Evolutionary conservation across 2,888 invertebrate genomes (phyloP).

Genomic region (Napeogenes inachia): DNA sequence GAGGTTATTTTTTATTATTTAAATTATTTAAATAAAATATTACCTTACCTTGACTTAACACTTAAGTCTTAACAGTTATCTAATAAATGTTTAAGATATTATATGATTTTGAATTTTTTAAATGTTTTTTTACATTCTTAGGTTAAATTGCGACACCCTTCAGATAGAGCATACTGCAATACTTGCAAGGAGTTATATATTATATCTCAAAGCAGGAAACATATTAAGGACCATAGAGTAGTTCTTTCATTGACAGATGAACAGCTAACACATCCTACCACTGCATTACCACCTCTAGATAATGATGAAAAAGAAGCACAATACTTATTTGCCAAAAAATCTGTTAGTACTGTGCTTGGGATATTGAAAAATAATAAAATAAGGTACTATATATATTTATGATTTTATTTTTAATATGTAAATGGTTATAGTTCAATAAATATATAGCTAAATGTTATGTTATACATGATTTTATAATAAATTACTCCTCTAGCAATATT

Average conservation of each 20-base stretch:
- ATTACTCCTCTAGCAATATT: constrained; percentile 76
- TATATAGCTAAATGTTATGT: neutral
- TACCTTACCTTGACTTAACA: neutral
- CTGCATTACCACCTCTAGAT: constrained; percentile 82
- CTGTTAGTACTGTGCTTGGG: constrained; percentile 80
- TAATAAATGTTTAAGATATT: too few relatives aligned
- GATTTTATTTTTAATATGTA: constrained; percentile 3
- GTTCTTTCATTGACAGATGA: constrained; percentile 74
- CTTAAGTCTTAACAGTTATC: neutral
- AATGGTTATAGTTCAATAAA: too few relatives aligned
- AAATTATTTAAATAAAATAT: neutral
- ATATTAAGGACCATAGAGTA: constrained; percentile 76
- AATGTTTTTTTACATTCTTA: constrained; percentile 36
- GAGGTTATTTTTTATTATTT: constrained; percentile 51
- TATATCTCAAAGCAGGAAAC: constrained; percentile 58
- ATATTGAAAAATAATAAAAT: constrained; percentile 79
- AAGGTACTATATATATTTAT: constrained; percentile 56
- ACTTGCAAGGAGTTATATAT: constrained; percentile 78
- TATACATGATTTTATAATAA: constrained; percentile 1
- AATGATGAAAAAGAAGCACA: constrained; percentile 91
- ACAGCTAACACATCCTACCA: constrained; percentile 79
- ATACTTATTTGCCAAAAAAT: constrained; percentile 86
- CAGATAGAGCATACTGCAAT: constrained; percentile 80
- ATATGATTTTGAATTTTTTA: neutral
- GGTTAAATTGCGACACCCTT: constrained; percentile 61